Base-by-base conservation (phyloP, 2,888 invertebrate species). In the Scaptodrosophila latifasciaeformis region DNA sequence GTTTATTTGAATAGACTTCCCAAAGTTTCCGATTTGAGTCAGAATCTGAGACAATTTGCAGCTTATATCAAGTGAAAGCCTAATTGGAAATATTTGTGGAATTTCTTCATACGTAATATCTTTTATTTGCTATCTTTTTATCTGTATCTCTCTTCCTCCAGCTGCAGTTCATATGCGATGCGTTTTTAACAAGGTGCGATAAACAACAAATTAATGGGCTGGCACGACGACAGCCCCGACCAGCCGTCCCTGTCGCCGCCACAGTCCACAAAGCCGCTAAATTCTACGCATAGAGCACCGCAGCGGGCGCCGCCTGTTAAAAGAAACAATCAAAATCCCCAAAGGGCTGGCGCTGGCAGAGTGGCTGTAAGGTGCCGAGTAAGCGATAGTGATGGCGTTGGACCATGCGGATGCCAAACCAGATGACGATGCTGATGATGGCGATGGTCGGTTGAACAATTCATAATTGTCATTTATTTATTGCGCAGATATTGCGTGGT, bases 401-500 rank as follows among this genome's bases (percentile, higher is more conserved):
- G 46, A 12, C 43, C 50, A 27, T n/a, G n/a, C n/a, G n/a, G 17
- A 40, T 39, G 15, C 34, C 15, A 10, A 10, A 10, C 30, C 21
- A 27, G 35, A 45, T 35, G 9, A 27, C 40, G 12, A n/a, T 29
- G 24, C 17, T 45, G 54, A 42, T 51, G 42, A 4, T 42, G 18
- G 21, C 42, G 24, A 37, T 15, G 43, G 18, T 44, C 50, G 49
- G 54, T 40, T 48, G 72, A 77, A 82, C 84, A 83, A 84, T 84
- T 84, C 84, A 84, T 84, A 84, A 84, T 84, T 84, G 84, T 82
- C 83, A 83, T 80, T 82, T 82, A 84, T 84, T 84, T 84, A 84
- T 84, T 79, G 81, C 82, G 69, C 62, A 76, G 79, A 76, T 76
- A 72, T 68, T 64, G 74, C 70, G 54, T 47, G 62, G 51, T 61